These are phyloP conservation scores for Synergus gifuensis DNA, from an alignment of 2,888 invertebrate genomes.

Conservation along the genomic window DNA sequence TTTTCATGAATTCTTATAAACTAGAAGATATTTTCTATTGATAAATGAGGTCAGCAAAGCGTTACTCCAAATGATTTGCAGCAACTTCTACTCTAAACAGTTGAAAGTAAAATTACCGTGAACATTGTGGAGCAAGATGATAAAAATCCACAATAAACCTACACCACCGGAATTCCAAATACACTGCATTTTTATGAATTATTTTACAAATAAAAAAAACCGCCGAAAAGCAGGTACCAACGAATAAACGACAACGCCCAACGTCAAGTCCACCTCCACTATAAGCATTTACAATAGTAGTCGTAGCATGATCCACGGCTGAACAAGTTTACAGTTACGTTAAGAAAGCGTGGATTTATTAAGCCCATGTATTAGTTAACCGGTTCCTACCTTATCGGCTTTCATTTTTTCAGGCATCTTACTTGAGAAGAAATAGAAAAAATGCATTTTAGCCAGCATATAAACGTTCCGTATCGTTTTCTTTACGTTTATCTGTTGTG, in stretches of 20 bases:
- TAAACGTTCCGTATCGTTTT: no score
- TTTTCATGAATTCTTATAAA: not conserved
- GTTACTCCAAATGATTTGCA: not conserved
- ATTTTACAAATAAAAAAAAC: not conserved
- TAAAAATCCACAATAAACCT: conserved; percentile 8
- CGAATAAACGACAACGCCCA: conserved; percentile 31
- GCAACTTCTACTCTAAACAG: not conserved
- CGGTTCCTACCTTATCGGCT: no score
- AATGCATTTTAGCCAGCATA: no score
- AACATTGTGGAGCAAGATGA: conserved; percentile 3
- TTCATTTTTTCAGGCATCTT: no score
- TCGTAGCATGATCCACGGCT: no score
- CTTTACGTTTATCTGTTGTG: no score
- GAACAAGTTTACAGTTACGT: no score
- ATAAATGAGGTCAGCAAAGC: not conserved
- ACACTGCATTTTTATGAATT: conserved; percentile 17
- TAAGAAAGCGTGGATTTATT: no score
- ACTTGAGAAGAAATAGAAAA: no score
- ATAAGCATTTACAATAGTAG: no score
- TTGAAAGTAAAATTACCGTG: conserved; percentile 1
- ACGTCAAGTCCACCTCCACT: not conserved
- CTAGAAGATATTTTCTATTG: not conserved
- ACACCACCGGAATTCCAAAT: not conserved
- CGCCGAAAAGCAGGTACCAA: conserved; percentile 22
- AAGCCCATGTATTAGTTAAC: no score